Evolutionary conservation across 2,797 vertebrate genomes (phyloP), one percentile per base, ranked within the genome.

Genomic region (Chiroxiphia lanceolata): DNA sequence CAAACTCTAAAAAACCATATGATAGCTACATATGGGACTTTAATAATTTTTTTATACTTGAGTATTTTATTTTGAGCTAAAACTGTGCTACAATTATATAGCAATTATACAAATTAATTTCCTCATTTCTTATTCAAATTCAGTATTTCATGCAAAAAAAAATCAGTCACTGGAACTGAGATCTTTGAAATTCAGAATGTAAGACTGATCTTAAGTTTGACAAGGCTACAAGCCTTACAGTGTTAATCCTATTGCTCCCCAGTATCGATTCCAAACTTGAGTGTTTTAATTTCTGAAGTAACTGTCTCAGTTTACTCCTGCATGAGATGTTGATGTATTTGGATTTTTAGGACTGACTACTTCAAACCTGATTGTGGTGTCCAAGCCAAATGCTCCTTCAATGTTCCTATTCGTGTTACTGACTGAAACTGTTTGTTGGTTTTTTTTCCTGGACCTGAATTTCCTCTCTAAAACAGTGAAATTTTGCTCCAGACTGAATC

Each of bases 1-100:
- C 14, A 20, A n/a, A 20, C 29, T 0, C 2, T 21, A 13, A 34
- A 57, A 93, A 91, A 25, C 1, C 14, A 82, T 60, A 87, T 48
- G 86, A 91, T 72, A 95, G 57, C 56, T 74, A 78, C 31, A 8
- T 13, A 25, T 60, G n/a, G 56, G 42, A 80, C 22, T 78, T 54
- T 27, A 29, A 80, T 70, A 87, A 85, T 75, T 21, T 59, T 69
- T 95, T 97, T 94, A 29, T 42, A 33, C 8, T 82, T 88, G 68
- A 85, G 45, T 45, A 87, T 76, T 96, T 89, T 79, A 86, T 91
- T 96, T 96, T 94, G 56, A 74, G 48, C 23, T 95, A 51, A 31
- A 61, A 59, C 11, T 76, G 60, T 67, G 33, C 93, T 91, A 42
- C 4, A 45, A 59, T 44, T 64, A 33, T 45, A 64, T 9, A 60